Base-by-base conservation (phyloP, 2,113 vertebrate genomes). In the Albula goreensis region DNA sequence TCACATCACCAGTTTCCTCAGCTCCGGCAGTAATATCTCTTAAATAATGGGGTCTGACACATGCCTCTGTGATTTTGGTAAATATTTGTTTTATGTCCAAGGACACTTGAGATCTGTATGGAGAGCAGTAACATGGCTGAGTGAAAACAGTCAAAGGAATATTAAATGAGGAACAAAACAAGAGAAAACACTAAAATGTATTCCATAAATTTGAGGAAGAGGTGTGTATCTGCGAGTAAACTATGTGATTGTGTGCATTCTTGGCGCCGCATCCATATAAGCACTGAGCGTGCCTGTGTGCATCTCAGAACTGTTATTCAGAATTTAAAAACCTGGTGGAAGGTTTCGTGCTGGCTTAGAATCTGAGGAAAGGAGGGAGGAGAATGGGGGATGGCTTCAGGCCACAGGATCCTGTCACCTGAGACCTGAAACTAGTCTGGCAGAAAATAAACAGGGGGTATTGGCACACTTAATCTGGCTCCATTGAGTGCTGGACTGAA, bases 401-500 rank as follows among this genome's bases (percentile, higher is more conserved):
- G 70, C 70, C 70, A 31, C 22, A 74, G 70, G 70, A 74, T 74
- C 70, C 70, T n/a, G 31, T 74, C 70, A 74, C 70, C 70, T 74
- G 22, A 74, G 70, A 25, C 70, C 31, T 25, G 22, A 19, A 66
- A 74, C 70, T 74, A 74, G 10, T 74, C 5, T 74, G 70, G 70
- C 70, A 74, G 22, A 74, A 74, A 74, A 74, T 74, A 74, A 74
- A 66, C 60, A 31, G 70, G 31, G 70, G 22, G 70, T 31, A 31
- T 74, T 25, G n/a, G 70, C 22, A 74, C n/a, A 74, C 70, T 74
- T 74, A 74, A 74, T 74, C 70, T 31, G 22, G 70, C 70, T 74
- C 70, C 25, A 31, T 8, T 31, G 31, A 31, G 70, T n/a, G 31
- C 5, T 74, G 70, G 25, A 74, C 22, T 74, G n/a, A 22, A 74